Evolutionary conservation across 1,140 invertebrate species (phyloP), one percentile per base, ranked within the genome.

Genomic region (Pollicipes pollicipes): DNA sequence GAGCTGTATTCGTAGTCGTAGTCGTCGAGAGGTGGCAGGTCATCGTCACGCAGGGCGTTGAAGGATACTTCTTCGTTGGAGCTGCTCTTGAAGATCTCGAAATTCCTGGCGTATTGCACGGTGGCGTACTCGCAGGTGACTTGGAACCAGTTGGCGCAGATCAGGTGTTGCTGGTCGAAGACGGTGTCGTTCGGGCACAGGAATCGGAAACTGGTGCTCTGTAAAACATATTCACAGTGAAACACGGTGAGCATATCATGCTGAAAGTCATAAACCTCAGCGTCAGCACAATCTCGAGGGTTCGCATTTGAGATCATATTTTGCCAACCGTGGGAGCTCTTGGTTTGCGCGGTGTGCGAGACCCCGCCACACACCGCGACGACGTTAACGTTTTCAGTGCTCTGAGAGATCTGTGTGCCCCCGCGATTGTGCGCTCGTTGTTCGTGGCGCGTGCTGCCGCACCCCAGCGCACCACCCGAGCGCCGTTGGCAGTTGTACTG

Each of bases 121-220:
- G 88, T 87, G 3, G 88, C 85, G 30, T 87, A 85, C 74, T 88
- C 86, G 77, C 91, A 93, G 76, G 91, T 89, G 0, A 93, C 88
- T 76, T 93, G 90, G 72, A 88, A 88, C 90, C 90, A 93, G 77
- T 91, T 89, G 68, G 90, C 90, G 78, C 91, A 94, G 30, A 91
- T 93, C 79, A 93, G 90, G 70, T 90, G 89, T 77, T 93, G 91
- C 78, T 94, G 91, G 78, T 95, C 91, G 80, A 95, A 94, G 71
- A 91, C 86, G 0, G 92, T 95, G 73, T 91, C 90, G 76, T 94
- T 93, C 3, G 91, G 91, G 78, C 92, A 95, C 74, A 94, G 83
- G 81, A 94, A 95, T 75, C 88, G 85, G 81, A 86, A 88, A 66
- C 64, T 66, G 64, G 64, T 8, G 27, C n/a, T 10, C 64, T 66